Conservation (phyloP, 2,888 invertebrate species). For the Chesias legatella region DNA sequence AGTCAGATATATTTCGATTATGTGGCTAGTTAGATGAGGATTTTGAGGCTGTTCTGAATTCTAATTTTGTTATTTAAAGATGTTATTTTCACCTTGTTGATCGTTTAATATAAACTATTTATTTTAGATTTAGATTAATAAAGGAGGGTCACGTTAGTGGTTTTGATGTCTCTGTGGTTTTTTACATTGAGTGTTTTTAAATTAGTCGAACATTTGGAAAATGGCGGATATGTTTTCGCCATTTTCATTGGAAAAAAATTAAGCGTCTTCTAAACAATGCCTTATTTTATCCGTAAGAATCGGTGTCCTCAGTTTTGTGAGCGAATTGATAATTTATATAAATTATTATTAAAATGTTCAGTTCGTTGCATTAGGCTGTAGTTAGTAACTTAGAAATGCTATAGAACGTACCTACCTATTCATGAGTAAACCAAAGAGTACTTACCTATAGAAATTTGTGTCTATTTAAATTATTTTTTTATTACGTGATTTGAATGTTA, state of each 20-base stretch:
- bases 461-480: too few relatives aligned
- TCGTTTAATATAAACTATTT: conserved; percentile 23
- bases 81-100: conserved; percentile 20
- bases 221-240: conserved; percentile 7
- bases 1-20: conserved; percentile 30
- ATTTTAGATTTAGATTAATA: conserved; percentile 18
- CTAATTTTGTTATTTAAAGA: conserved; percentile 26
- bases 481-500: too few relatives aligned
- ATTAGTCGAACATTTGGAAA: neutral
- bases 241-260: neutral
- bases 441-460: too few relatives aligned
- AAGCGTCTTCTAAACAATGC: conserved; percentile 8
- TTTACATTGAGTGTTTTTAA: neutral
- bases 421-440: conserved; percentile 14
- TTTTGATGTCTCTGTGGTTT: conserved; percentile 7
- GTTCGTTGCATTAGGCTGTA: neutral
- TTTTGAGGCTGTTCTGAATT: conserved; percentile 37
- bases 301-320: neutral
- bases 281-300: conserved; percentile 13
- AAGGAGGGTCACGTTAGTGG: conserved; percentile 4
- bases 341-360: too few relatives aligned
- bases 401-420: neutral
- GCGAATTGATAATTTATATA: too few relatives aligned
- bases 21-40: conserved; percentile 27
- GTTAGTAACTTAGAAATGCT: neutral